Conservation (phyloP, 2,113 vertebrate species). For the Odocoileus virginianus region DNA sequence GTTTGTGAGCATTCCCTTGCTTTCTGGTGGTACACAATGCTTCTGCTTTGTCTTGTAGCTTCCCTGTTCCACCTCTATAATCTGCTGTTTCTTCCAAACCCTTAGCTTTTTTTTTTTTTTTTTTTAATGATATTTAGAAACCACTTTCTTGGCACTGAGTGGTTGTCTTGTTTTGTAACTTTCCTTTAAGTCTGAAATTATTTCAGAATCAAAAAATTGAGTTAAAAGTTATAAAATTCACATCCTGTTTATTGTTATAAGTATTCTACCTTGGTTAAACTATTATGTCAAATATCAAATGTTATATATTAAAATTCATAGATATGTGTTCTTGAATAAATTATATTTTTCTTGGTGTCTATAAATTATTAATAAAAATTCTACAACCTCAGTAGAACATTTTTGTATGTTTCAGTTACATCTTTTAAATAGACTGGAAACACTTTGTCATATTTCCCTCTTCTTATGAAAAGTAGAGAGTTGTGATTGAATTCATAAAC, state of each 20-base stretch:
- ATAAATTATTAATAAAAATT: conserved; percentile 18
- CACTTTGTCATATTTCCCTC: conserved; percentile 4
- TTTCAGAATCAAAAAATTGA: not conserved
- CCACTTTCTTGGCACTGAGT: not conserved
- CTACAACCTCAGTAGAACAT: not conserved
- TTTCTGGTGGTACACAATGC: not conserved
- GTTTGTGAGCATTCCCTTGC: not conserved
- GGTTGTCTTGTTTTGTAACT: not conserved
- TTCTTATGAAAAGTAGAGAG: not conserved
- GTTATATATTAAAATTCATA: conserved; percentile 7
- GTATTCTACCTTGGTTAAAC: not conserved
- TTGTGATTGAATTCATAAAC: conserved; percentile 34
- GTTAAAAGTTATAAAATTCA: not conserved
- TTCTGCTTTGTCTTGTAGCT: not conserved
- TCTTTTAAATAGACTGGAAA: not conserved
- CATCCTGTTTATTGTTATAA: not conserved
- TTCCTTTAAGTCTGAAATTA: conserved; percentile 5
- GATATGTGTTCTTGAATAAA: conserved; percentile 7
- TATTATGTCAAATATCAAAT: conserved; percentile 6
- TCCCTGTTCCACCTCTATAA: not conserved
- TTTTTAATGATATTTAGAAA: not conserved
- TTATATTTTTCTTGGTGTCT: not conserved
- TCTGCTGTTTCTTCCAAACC: not conserved
- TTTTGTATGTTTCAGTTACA: conserved; percentile 25
- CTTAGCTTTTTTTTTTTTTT: not conserved